These are phyloP conservation scores for Drosophila kanekoi DNA, from an alignment of 2,888 invertebrate species.

Conservation along the genomic window DNA sequence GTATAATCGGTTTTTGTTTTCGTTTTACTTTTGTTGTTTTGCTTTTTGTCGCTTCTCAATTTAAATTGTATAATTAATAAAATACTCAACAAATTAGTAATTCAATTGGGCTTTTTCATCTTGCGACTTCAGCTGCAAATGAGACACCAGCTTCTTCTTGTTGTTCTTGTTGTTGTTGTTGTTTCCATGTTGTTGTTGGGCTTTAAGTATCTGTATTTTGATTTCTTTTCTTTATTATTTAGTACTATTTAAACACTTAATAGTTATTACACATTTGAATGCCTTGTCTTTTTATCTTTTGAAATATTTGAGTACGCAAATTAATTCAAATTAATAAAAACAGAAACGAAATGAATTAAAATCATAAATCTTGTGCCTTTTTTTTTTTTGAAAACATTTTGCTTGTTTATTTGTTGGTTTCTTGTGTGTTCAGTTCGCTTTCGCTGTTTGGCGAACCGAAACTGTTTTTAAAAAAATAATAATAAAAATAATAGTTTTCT, in stretches of 20 bases:
- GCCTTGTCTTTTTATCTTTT: slow-evolving; percentile 12
- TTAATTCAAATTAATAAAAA: slow-evolving; percentile 11
- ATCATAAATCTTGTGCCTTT: slow-evolving; percentile 11
- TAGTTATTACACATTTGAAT: slow-evolving; percentile 58
- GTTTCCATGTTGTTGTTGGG: slow-evolving; percentile 16
- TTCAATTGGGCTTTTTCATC: slow-evolving; percentile 53
- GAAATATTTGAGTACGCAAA: neutral
- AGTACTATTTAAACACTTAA: slow-evolving; percentile 78
- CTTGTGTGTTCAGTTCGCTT: slow-evolving; percentile 33
- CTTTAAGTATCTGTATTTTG: slow-evolving; percentile 58
- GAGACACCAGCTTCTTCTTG: slow-evolving; percentile 36
- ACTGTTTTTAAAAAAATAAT: slow-evolving; percentile 61
- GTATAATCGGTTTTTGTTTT: slow-evolving; percentile 42
- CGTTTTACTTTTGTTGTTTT: slow-evolving; percentile 38
- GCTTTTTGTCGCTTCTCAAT: slow-evolving; percentile 47
- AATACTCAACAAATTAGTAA: slow-evolving; percentile 85
- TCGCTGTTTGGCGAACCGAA: slow-evolving; percentile 35
- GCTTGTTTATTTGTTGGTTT: slow-evolving; percentile 59
- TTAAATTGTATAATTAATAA: slow-evolving; percentile 73
- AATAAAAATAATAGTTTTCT: slow-evolving; percentile 64
- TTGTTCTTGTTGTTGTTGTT: slow-evolving; percentile 19
- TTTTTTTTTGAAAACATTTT: slow-evolving; percentile 60
- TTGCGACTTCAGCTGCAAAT: slow-evolving; percentile 46
- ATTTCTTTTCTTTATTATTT: slow-evolving; percentile 51
- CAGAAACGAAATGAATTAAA: slow-evolving; percentile 13